Evolutionary conservation across 2,888 invertebrate species (phyloP), one percentile per base, ranked within the genome.

Genomic region (Physocephala rufipes): DNA sequence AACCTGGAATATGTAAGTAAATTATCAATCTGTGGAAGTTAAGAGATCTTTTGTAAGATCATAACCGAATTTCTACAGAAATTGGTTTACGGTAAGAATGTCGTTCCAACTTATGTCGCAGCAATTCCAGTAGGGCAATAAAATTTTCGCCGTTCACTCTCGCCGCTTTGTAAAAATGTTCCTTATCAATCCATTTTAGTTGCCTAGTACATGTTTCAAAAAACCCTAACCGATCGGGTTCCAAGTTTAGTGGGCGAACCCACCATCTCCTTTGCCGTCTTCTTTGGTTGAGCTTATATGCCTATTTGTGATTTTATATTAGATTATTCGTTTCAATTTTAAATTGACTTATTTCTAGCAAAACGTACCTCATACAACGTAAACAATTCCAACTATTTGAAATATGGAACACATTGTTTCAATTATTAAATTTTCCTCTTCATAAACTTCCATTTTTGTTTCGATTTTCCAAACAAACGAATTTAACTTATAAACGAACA

Each of bases 141-240:
- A 70, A 72, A 19, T 67, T 67, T 5, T 16, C 19, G 13, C 59
- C 58, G 15, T 36, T 68, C 72, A 72, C 72, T 21, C 68, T 30
- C 2, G 67, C 67, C 28, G 68, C 71, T 30, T 70, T 72, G 28
- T 47, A 71, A 61, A 74, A 73, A 68, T 70, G 74, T 16, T 74
- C 71, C 51, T 70, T 65, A 30, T 74, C 70, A 19, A 64, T 70
- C 19, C 49, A 24, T 28, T 65, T 26, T 2, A 72, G 43, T 47
- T 69, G 61, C n/a, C 53, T 15, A 9, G 59, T 61, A 21, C 71
- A 71, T 2, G 71, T 64, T 26, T 55, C 62, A 49, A 51, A 72
- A 62, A 72, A 74, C 12, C 68, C 67, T 21, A 66, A 53, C 30
- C 68, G 66, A 12, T 74, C 71, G 0, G 53, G 59, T 43, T 61